Evolutionary conservation across 2,888 invertebrate genomes (phyloP), one percentile per base, ranked within the genome.

Genomic region (Himalopsyche anomala): DNA sequence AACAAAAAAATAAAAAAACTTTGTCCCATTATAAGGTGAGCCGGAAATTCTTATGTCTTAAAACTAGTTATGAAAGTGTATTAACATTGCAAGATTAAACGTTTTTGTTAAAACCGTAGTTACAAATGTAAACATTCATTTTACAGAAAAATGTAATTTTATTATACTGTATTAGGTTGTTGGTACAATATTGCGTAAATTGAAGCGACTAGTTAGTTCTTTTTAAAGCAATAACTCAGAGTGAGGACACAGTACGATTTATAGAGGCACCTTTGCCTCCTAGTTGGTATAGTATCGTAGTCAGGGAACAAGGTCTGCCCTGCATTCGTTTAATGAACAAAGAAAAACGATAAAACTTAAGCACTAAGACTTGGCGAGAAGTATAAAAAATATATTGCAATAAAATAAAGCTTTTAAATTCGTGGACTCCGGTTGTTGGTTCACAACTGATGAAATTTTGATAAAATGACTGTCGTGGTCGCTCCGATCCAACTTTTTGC

Each of bases 261-360:
- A 74, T 38, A 74, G 74, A 74, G 74, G 28, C 74, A 28, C 74
- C 74, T 74, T 74, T 74, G 36, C 74, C 51, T 74, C 38, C 36
- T 74, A 15, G 28, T 74, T 36, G 28, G 74, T 12, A 74, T 38
- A 74, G 11, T 36, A 74, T 74, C 38, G 51, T 36, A 36, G 12
- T 36, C 38, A 74, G 38, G 38, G 74, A 74, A 38, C 38, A 12
- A 28, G 3, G 12, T 8, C 19, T 74, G 36, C 28, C 74, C 38
- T 74, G 74, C 74, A 74, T 74, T 74, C 74, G 74, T 74, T 74
- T 74, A 74, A 74, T 74, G 74, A 74, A 74, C 74, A 74, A 74
- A 74, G 74, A 74, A 74, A 74, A 74, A 74, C 74, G 74, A 74
- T 74, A 74, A 74, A 74, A 74, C 74, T 74, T 74, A 74, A 74